These are phyloP conservation scores for Margarornis squamiger DNA, from an alignment of 2,797 vertebrate genomes.

Conservation along the genomic window DNA sequence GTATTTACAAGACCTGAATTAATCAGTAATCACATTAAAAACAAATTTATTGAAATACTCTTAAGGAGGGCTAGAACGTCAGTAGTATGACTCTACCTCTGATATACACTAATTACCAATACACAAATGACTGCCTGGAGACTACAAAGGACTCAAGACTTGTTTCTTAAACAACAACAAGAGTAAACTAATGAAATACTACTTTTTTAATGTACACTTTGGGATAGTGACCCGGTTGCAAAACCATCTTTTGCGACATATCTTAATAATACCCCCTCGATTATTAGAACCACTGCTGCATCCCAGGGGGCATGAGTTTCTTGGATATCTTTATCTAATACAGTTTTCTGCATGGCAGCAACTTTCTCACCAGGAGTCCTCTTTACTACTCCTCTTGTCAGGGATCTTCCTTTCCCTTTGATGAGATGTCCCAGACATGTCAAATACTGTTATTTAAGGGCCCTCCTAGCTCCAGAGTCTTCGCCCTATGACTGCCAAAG, in stretches of 20 bases:
- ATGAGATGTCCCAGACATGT: conserved; percentile 36
- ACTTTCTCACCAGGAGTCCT: conserved; percentile 44
- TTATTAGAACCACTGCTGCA: background rate
- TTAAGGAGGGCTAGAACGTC: background rate
- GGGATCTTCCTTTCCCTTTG: background rate
- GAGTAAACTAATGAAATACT: background rate
- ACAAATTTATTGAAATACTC: background rate
- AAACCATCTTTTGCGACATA: background rate
- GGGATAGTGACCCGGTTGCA: background rate
- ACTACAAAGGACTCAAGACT: background rate
- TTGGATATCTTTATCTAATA: background rate
- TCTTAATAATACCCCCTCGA: background rate
- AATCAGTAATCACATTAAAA: too few species aligned
- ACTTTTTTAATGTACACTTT: background rate
- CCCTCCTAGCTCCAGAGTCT: background rate
- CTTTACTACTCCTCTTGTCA: conserved; percentile 33
- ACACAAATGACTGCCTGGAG: background rate
- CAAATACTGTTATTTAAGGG: conserved; percentile 55
- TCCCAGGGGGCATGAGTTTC: background rate
- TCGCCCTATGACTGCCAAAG: background rate
- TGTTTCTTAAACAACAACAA: background rate
- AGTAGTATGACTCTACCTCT: background rate
- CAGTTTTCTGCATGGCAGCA: conserved; percentile 19
- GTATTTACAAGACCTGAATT: background rate
- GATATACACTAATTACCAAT: background rate